Evolutionary conservation across 2,888 invertebrate genomes (phyloP).

Genomic region (Euzophera pinguis): DNA sequence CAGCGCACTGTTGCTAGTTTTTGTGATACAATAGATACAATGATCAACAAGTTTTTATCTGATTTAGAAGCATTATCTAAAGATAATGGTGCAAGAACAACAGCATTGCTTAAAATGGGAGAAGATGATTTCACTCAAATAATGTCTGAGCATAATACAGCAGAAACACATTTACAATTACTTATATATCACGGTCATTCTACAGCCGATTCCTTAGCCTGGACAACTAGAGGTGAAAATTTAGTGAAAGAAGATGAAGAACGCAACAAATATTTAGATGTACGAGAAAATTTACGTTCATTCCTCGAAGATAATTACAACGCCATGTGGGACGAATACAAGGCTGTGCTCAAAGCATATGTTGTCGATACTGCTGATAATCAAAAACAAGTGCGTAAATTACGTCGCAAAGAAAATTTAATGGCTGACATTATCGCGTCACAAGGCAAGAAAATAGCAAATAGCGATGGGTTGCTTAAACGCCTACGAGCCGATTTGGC

Average conservation of each 20-base stretch:
- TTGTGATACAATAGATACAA: slow-evolving; percentile 80
- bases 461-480: slow-evolving; percentile 54
- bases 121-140: slow-evolving; percentile 43
- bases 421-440: slow-evolving; percentile 70
- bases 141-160: slow-evolving; percentile 48
- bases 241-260: slow-evolving; percentile 69
- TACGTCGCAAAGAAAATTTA: slow-evolving; percentile 60
- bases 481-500: slow-evolving; percentile 54
- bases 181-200: slow-evolving; percentile 55
- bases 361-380: slow-evolving; percentile 59
- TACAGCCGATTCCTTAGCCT: slow-evolving; percentile 52
- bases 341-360: slow-evolving; percentile 57
- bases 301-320: slow-evolving; percentile 59
- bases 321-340: slow-evolving; percentile 62
- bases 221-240: slow-evolving; percentile 64
- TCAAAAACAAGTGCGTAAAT: slow-evolving; percentile 60
- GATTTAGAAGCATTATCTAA: slow-evolving; percentile 54
- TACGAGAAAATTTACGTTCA: slow-evolving; percentile 58
- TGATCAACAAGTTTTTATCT: slow-evolving; percentile 71
- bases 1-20: slow-evolving; percentile 82
- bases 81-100: slow-evolving; percentile 47
- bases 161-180: slow-evolving; percentile 65
- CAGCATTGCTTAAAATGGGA: slow-evolving; percentile 40
- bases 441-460: slow-evolving; percentile 64
- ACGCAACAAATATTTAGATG: slow-evolving; percentile 44